Base-by-base conservation (phyloP, 2,797 vertebrate species). In the Botia almorhae region DNA sequence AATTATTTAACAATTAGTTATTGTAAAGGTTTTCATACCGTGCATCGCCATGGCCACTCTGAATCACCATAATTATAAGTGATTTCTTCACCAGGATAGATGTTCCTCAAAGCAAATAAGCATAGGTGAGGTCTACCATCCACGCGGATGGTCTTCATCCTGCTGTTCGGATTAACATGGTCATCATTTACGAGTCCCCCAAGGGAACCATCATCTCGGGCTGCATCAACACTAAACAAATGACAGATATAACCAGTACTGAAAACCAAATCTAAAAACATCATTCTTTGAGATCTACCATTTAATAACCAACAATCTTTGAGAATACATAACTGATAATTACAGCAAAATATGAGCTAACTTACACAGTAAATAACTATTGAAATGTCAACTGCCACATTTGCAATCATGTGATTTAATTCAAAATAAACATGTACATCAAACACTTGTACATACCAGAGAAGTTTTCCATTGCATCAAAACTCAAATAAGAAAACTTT, bases 121-220 rank as follows among this genome's bases (percentile, higher is more conserved):
- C 81, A 79, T n/a, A 74, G 61, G 68, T 79, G 69, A 48, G 69
- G 76, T 39, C 50, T 79, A 12, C 75, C 69, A 56, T 74, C 23
- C 69, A 74, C 69, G 43, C 23, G 58, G 23, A 68, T 67, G 13
- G 48, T 17, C 43, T 69, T 74, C 69, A 82, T 74, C 43, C 73
- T 67, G 53, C 68, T 43, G 60, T 82, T 82, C 3, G 69, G 69
- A 43, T 67, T 68, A 19, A 78, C 29, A 43, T 74, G 50, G 8
- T 74, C 76, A 53, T 82, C 69, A 78, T 82, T 79, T 13, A 82
- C 76, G 29, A 82, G 72, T 80, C 76, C 51, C 12, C 76, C 80
- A 16, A 84, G 68, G 2, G 80, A 82, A 14, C 29, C 80, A 50
- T 83, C 78, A 10, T 81, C 75, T 7, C 26, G 36, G 16, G 78